phyloP scores from a whole-genome alignment of 2,888 invertebrate species.

The Bembecia ichneumoniformis region DNA sequence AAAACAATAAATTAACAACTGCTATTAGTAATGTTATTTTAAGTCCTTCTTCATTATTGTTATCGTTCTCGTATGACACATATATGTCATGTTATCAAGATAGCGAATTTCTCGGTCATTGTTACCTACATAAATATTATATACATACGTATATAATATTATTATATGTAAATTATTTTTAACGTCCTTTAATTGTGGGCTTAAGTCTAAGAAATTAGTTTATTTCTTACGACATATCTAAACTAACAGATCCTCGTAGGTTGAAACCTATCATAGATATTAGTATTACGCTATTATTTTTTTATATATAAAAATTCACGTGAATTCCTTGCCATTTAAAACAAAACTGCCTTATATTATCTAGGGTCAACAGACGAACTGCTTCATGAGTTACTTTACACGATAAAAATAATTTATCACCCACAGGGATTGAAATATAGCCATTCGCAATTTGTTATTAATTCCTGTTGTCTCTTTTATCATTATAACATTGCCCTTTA shows the following conservation, averaged over 20 bases:
- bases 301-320: too few relatives aligned
- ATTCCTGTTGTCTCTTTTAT: too few relatives aligned
- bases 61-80: constrained; percentile 13
- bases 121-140: constrained; percentile 5
- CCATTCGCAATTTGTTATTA: too few relatives aligned
- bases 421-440: too few relatives aligned
- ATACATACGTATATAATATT: too few relatives aligned
- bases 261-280: too few relatives aligned
- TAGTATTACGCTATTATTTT: too few relatives aligned
- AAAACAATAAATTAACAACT: constrained; percentile 18
- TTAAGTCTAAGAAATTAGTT: not conserved
- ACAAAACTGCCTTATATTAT: constrained; percentile 30
- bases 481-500: constrained; percentile 2
- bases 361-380: constrained; percentile 43
- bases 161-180: too few relatives aligned
- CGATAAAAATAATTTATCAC: not conserved
- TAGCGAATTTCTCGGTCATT: constrained; percentile 16
- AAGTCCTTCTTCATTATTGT: constrained; percentile 14
- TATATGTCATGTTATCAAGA: constrained; percentile 14
- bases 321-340: not conserved
- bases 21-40: constrained; percentile 9
- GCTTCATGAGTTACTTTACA: not conserved
- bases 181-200: not conserved
- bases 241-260: not conserved
- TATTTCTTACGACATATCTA: not conserved